A percentile compares a stretch with the other conserved stretches of the same genome.
phyloP scores from a whole-genome alignment of 2,113 vertebrate species.

The Chunga burmeisteri region DNA sequence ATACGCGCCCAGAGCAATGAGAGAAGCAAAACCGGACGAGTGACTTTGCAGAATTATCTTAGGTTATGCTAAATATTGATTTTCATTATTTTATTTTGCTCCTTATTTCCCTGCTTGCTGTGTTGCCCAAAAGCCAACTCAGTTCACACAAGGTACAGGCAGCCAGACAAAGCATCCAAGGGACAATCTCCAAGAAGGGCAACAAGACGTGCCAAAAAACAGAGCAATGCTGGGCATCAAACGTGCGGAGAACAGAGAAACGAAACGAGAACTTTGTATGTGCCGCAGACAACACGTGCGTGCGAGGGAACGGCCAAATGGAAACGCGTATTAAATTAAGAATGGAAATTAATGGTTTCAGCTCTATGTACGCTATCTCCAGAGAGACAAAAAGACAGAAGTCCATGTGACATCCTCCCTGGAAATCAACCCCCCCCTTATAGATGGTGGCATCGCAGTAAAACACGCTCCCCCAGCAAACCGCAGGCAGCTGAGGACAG shows the following conservation, averaged over 20 bases:
- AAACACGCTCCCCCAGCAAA: not conserved
- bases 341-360: not conserved
- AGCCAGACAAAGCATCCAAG: not conserved
- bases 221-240: not conserved
- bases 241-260: not conserved
- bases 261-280: accelerated
- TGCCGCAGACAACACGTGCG: accelerated
- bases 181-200: not conserved
- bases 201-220: not conserved
- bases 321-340: not conserved
- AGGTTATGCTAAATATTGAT: not conserved
- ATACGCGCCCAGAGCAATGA: accelerated
- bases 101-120: not conserved
- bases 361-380: not conserved
- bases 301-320: not conserved
- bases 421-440: not conserved
- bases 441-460: not conserved
- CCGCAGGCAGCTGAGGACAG: accelerated
- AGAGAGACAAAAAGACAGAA: not conserved
- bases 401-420: not conserved
- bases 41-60: not conserved
- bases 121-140: not conserved
- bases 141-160: not conserved
- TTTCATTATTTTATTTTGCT: not conserved
- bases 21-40: not conserved